A percentile compares a stretch with the other conserved stretches of the same genome.
These are phyloP conservation scores for Hermaeophaga mercurialis DNA, from an alignment of 2,888 invertebrate species.

Conservation along the genomic window DNA sequence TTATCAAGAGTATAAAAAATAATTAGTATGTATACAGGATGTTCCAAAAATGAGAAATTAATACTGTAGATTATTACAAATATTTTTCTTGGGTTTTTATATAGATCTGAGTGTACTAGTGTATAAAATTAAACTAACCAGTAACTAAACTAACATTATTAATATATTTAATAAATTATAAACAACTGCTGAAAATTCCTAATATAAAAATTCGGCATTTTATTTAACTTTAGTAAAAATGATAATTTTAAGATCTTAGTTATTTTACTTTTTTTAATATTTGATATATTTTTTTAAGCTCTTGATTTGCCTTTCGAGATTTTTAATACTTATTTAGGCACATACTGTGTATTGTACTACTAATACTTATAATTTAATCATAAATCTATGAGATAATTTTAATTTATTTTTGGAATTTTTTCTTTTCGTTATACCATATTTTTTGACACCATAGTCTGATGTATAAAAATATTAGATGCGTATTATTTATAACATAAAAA, in stretches of 20 bases:
- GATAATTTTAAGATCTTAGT: no score
- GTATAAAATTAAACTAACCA: background rate
- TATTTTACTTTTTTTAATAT: no score
- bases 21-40: constrained; percentile 8
- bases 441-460: constrained; percentile 41
- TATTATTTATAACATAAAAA: constrained; percentile 38
- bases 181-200: background rate
- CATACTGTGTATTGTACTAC: background rate
- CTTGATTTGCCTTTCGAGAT: background rate
- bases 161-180: background rate
- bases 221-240: background rate
- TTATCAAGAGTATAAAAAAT: background rate
- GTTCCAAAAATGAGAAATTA: background rate
- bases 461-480: constrained; percentile 38
- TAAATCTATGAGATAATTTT: constrained; percentile 9
- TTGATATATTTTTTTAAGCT: background rate
- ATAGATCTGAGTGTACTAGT: background rate
- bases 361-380: constrained; percentile 2
- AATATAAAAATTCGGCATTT: no score
- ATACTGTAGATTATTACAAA: background rate
- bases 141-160: background rate
- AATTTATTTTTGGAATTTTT: constrained; percentile 6
- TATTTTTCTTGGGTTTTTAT: background rate
- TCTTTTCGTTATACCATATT: constrained; percentile 4
- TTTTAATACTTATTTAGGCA: constrained; percentile 5